Evolutionary conservation across 35 echinoderm and acorn worm genomes (phyloP).

Genomic region (Eucidaris tribuloides): DNA sequence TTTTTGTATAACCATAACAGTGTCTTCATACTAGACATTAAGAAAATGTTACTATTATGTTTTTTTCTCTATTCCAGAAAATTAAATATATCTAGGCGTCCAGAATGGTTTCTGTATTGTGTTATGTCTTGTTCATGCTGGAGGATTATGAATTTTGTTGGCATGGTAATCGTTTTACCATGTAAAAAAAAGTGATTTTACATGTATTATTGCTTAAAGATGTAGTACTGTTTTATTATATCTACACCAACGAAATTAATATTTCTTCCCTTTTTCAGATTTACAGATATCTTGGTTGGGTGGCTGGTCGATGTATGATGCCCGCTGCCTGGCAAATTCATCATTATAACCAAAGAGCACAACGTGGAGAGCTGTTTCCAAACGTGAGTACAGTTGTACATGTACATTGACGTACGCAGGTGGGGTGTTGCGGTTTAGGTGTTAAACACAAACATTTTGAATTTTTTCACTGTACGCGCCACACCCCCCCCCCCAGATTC

Average conservation of each 20-base stretch:
- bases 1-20: no score
- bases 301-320: conserved; percentile 51
- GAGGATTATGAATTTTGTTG: no score
- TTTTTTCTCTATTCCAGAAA: no score
- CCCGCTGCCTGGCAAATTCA: conserved; percentile 34
- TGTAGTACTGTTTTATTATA: background rate
- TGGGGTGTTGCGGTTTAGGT: background rate
- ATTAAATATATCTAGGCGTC: no score
- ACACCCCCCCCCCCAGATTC: no score
- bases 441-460: no score
- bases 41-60: no score
- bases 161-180: no score
- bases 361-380: conserved; percentile 39
- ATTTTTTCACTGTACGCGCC: no score
- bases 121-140: no score
- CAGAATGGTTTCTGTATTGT: no score
- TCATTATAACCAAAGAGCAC: conserved; percentile 24
- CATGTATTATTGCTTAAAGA: background rate
- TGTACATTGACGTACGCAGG: background rate
- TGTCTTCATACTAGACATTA: no score
- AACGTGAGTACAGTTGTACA: conserved; percentile 13
- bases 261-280: background rate
- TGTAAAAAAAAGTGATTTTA: background rate
- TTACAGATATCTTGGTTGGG: conserved; percentile 46
- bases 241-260: background rate